phyloP scores from a whole-genome alignment of 2,797 vertebrate species.

The Gymnoscopelus microlampas region DNA sequence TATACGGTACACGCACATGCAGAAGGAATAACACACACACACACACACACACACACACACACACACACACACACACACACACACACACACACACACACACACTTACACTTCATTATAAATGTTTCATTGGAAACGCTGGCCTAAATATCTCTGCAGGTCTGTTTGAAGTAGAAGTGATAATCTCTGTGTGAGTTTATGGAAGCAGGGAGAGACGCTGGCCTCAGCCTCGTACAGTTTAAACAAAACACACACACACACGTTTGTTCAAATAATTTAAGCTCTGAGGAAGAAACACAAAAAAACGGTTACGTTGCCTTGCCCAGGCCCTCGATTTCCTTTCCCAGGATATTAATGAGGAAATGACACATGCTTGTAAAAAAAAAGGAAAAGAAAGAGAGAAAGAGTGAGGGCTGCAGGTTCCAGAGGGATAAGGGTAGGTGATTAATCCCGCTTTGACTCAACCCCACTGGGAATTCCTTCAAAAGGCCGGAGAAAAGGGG shows the following conservation, averaged over 20 bases:
- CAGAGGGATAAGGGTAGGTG: constrained; percentile 68
- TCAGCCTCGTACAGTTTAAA: constrained; percentile 35
- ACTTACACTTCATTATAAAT: constrained; percentile 33
- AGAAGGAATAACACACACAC: neutral
- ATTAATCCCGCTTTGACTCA: constrained; percentile 82
- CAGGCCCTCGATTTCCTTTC: constrained; percentile 73
- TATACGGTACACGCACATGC: neutral
- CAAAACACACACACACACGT: constrained; percentile 37
- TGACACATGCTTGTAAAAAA: constrained; percentile 80
- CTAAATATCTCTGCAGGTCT: constrained; percentile 15
- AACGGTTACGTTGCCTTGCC: constrained; percentile 50
- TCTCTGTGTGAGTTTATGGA: constrained; percentile 39
- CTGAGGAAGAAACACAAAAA: neutral
- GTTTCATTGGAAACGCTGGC: constrained; percentile 33
- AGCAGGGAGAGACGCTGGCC: constrained; percentile 13
- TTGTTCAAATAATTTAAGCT: constrained; percentile 55
- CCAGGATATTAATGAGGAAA: constrained; percentile 85
- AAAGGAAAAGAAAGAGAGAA: constrained; percentile 46
- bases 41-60: neutral
- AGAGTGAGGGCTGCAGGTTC: constrained; percentile 70
- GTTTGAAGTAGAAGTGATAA: constrained; percentile 30
- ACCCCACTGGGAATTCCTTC: constrained; percentile 82
- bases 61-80: constrained; percentile 3
- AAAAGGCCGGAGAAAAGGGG: constrained; percentile 74
- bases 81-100: neutral